Evolutionary conservation across 2,888 invertebrate genomes (phyloP), one percentile per base, ranked within the genome.

Genomic region (Leuctra nigra): DNA sequence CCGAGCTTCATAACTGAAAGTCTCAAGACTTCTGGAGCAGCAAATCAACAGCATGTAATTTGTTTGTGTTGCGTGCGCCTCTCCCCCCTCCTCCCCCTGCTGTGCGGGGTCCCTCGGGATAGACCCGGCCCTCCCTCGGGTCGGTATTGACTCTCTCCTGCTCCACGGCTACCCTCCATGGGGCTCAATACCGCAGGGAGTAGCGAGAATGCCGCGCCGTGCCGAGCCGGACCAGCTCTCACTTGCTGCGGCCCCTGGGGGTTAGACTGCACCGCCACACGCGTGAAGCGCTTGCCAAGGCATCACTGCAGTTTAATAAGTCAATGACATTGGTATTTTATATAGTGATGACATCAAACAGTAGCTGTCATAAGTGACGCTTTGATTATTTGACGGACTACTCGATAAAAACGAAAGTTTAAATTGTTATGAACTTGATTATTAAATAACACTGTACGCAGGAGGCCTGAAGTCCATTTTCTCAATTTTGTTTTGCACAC

Each of bases 131-230:
- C 62, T 68, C 68, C 68, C 72, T 70, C 72, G 78, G 79, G 70
- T 74, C 75, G 62, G 69, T 72, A 67, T 79, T 77, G 60, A 61
- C 60, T 61, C 60, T 59, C 56, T 56, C 53, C 52, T 53, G 36
- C 55, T 35, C 25, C 36, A 4, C 36, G 22, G n/a, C n/a, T 41
- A 16, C 41, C 41, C 59, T 60, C 60, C 57, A 56, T 22, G 56
- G 60, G 59, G 58, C 57, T 74, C 74, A 75, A 75, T 76, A 75
- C 74, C 74, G 76, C 75, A 72, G 73, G 75, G 74, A 75, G 66
- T 67, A 65, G 65, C 61, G 60, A 65, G 64, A 64, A 55, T 59
- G 56, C 39, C 55, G 38, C 25, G 47, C 55, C 58, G 55, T 57
- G 52, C 36, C 36, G 53, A 41, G 66, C 68, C 65, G 64, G 61